Evolutionary conservation across 2,113 vertebrate species (phyloP).

Genomic region (Malurus elegans): DNA sequence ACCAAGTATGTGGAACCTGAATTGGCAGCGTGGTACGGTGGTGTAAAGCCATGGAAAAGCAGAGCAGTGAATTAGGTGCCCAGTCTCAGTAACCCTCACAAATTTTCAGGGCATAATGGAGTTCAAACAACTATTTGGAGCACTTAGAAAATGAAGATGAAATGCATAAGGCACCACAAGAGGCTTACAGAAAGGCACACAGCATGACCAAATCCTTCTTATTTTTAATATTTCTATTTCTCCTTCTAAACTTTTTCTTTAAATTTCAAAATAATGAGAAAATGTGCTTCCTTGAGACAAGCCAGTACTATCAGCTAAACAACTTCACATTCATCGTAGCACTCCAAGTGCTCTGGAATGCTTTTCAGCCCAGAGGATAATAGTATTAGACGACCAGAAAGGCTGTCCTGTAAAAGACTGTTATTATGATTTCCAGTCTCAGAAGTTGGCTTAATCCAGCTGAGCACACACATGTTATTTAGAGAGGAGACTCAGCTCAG

Average conservation of each 20-base stretch:
- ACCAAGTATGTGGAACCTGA: background rate
- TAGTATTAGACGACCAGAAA: constrained; percentile 52
- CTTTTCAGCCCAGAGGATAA: constrained; percentile 58
- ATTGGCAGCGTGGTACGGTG: background rate
- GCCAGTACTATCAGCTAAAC: constrained; percentile 39
- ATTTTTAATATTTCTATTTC: constrained; percentile 44
- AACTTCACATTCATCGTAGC: constrained; percentile 19
- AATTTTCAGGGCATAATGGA: background rate
- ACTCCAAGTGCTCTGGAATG: constrained; percentile 51
- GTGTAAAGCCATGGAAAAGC: background rate
- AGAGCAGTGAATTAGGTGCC: background rate
- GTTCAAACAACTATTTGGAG: background rate
- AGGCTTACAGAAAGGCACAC: background rate
- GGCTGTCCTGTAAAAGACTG: constrained; percentile 56
- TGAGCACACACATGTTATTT: constrained; percentile 61
- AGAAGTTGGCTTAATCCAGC: constrained; percentile 61
- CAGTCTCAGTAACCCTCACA: background rate
- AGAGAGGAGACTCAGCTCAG: constrained; percentile 44
- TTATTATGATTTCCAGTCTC: constrained; percentile 58
- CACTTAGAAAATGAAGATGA: constrained; percentile 17
- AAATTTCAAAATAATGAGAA: constrained; percentile 30
- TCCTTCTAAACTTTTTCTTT: constrained; percentile 12
- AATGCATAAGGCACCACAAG: background rate
- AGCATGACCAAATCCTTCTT: constrained; percentile 4
- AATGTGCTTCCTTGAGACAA: constrained; percentile 47